Conservation (phyloP, 2,797 vertebrate genomes). For the Sebastolobus altivelis region DNA sequence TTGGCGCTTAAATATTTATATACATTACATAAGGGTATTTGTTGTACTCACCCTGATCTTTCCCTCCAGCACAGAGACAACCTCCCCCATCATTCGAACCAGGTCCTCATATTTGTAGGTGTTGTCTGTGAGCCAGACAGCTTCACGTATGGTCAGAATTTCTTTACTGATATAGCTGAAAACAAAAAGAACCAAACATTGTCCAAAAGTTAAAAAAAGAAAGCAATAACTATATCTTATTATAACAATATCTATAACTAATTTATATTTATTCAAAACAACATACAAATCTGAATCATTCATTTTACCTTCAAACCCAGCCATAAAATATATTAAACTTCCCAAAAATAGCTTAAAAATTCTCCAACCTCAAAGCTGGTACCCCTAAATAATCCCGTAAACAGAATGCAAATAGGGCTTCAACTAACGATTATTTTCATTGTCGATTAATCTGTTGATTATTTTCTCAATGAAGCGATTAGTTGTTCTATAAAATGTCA, state of each 20-base stretch:
- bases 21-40: neutral
- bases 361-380: neutral
- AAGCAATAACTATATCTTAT: no score
- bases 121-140: slow-evolving; percentile 99
- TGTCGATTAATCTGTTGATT: no score
- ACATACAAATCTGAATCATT: neutral
- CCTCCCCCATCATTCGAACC: slow-evolving; percentile 99
- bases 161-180: slow-evolving; percentile 93
- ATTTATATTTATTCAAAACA: neutral
- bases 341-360: neutral
- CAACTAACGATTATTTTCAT: no score
- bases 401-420: neutral
- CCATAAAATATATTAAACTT: neutral
- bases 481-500: no score
- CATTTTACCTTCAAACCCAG: neutral
- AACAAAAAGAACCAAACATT: neutral
- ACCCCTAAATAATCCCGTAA: neutral
- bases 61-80: slow-evolving; percentile 93
- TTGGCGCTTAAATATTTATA: neutral
- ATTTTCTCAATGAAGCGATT: no score
- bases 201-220: neutral
- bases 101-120: slow-evolving; percentile 98
- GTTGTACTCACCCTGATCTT: slow-evolving; percentile 87
- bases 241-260: neutral
- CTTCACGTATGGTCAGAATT: slow-evolving; percentile 96